phyloP scores from a whole-genome alignment of 2,888 invertebrate genomes.

The Cosmopolites sordidus region DNA sequence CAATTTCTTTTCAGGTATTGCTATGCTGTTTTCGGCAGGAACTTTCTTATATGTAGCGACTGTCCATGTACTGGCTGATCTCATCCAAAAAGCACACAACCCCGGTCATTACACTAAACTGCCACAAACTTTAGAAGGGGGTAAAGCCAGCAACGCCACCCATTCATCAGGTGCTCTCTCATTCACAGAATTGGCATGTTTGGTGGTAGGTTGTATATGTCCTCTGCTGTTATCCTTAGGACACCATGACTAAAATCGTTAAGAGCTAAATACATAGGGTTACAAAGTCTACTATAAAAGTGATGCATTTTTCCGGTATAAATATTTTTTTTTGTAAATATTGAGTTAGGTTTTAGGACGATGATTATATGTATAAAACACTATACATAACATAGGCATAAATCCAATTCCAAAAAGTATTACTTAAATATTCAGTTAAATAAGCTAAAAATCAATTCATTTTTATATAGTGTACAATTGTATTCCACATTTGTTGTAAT shows the following conservation, averaged over 20 bases:
- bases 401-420: too few relatives aligned
- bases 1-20: conserved; percentile 60
- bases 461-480: too few relatives aligned
- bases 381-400: too few relatives aligned
- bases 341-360: too few relatives aligned
- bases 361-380: too few relatives aligned
- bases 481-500: too few relatives aligned
- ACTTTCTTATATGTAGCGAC: conserved; percentile 99
- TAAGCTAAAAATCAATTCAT: too few relatives aligned
- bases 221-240: conserved; percentile 89
- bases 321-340: too few relatives aligned
- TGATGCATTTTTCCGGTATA: too few relatives aligned
- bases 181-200: conserved; percentile 74
- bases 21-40: conserved; percentile 98
- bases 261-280: too few relatives aligned
- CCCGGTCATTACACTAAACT: conserved; percentile 48
- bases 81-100: conserved; percentile 58
- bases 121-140: conserved; percentile 45
- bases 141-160: conserved; percentile 26
- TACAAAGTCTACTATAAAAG: too few relatives aligned
- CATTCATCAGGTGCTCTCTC: conserved; percentile 29
- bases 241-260: conserved; percentile 69
- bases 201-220: conserved; percentile 82
- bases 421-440: too few relatives aligned
- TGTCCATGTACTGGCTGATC: conserved; percentile 95